Percentiles rank a stretch among this genome's conserved stretches.
Evolutionary conservation across 2,797 vertebrate species (phyloP).

Genomic region (Girardinus metallicus): DNA sequence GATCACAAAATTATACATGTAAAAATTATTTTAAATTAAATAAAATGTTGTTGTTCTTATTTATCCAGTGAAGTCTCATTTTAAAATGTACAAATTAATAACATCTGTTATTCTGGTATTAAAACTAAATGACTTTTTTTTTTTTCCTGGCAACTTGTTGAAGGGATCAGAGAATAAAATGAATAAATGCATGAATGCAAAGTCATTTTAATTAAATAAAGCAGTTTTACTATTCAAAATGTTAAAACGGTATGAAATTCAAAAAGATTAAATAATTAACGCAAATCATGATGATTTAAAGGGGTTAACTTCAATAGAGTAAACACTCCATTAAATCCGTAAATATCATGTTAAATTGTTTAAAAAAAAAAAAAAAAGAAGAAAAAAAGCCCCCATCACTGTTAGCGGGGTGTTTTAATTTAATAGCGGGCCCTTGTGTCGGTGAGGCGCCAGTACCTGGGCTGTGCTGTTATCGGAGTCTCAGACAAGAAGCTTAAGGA

Average conservation of each 20-base stretch:
- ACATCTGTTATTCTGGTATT: not conserved
- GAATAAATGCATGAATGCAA: not conserved
- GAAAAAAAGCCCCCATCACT: too few relatives aligned
- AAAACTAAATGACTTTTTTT: not conserved
- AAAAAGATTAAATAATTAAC: not conserved
- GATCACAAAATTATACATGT: not conserved
- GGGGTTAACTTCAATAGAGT: not conserved
- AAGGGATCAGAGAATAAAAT: not conserved
- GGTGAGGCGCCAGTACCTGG: conserved; percentile 24
- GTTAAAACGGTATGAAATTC: not conserved
- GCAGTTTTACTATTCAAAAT: not conserved
- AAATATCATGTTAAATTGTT: not conserved
- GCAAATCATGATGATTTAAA: not conserved
- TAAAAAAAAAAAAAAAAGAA: not conserved
- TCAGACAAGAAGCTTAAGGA: conserved; percentile 76
- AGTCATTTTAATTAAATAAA: not conserved
- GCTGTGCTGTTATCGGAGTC: conserved; percentile 65
- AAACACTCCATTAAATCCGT: not conserved
- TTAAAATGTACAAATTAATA: not conserved
- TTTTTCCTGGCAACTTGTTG: not conserved
- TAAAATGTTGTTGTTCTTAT: not conserved
- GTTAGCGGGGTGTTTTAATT: not conserved
- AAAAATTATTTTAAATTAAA: not conserved
- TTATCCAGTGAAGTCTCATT: not conserved
- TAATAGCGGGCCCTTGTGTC: conserved; percentile 14